A percentile compares a stretch with the other conserved stretches of the same genome.
These are phyloP conservation scores for Brachypalpus laphriformis DNA, from an alignment of 2,888 invertebrate genomes.

Conservation along the genomic window DNA sequence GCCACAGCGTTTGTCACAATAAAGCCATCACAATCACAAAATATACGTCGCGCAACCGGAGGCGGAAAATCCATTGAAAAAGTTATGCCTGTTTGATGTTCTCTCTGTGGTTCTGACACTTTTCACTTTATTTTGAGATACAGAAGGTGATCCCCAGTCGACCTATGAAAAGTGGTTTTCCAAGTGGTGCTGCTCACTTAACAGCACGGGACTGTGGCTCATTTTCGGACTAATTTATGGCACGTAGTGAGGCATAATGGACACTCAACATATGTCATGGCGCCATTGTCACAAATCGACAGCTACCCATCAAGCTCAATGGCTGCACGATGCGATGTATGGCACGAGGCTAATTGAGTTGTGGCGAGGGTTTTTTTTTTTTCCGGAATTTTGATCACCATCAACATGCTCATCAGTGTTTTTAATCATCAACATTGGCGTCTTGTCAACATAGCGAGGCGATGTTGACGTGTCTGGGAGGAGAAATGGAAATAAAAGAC, in stretches of 20 bases:
- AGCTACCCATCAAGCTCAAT: slow-evolving; percentile 56
- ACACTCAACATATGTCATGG: slow-evolving; percentile 67
- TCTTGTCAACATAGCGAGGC: neutral
- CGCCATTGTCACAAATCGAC: slow-evolving; percentile 67
- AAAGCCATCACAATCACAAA: slow-evolving; percentile 11
- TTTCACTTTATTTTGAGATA: slow-evolving; percentile 36
- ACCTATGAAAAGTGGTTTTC: slow-evolving; percentile 49
- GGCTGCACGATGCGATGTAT: slow-evolving; percentile 22
- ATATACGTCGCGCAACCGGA: neutral
- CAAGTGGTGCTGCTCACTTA: slow-evolving; percentile 3
- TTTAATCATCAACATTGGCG: slow-evolving; percentile 47
- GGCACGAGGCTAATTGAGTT: slow-evolving; percentile 66
- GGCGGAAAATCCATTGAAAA: slow-evolving; percentile 14
- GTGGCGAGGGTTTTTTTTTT: slow-evolving; percentile 25
- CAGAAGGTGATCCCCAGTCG: slow-evolving; percentile 24
- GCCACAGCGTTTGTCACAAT: slow-evolving; percentile 53
- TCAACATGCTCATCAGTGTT: slow-evolving; percentile 12
- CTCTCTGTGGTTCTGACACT: slow-evolving; percentile 45
- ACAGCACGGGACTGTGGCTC: slow-evolving; percentile 7
- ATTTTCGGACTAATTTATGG: slow-evolving; percentile 61
- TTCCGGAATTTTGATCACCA: slow-evolving; percentile 3
- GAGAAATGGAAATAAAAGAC: too few species aligned
- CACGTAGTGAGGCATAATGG: slow-evolving; percentile 42
- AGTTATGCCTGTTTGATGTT: neutral
- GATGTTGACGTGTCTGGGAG: too few species aligned